phyloP scores from a whole-genome alignment of 1,140 invertebrate species.

The Neuroterus valhalla region DNA sequence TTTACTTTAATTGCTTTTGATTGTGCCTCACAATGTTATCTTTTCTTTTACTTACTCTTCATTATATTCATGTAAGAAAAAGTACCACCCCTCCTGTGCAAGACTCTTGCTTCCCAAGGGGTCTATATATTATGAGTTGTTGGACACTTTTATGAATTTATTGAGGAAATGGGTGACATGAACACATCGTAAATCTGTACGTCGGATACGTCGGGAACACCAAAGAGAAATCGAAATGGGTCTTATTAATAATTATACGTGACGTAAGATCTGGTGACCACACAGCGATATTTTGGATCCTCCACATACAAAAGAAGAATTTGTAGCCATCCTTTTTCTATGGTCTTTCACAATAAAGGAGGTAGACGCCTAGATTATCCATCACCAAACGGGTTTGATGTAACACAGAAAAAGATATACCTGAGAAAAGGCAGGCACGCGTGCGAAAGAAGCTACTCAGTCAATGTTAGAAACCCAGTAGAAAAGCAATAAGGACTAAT shows the following conservation, averaged over 20 bases:
- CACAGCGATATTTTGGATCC: constrained; percentile 19
- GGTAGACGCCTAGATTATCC: constrained; percentile 25
- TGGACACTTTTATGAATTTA: background rate
- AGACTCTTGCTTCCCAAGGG: background rate
- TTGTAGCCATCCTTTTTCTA: background rate
- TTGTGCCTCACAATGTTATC: background rate
- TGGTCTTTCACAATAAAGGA: constrained; percentile 27
- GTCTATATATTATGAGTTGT: background rate
- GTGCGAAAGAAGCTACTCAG: constrained; percentile 28
- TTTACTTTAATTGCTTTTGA: background rate
- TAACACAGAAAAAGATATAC: background rate
- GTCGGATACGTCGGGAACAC: constrained; percentile 13
- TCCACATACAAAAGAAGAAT: constrained; percentile 2
- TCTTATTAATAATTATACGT: constrained; percentile 26
- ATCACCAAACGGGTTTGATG: constrained; percentile 25
- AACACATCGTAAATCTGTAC: constrained; percentile 16
- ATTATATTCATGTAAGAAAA: background rate
- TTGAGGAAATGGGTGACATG: constrained; percentile 1
- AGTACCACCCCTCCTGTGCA: background rate
- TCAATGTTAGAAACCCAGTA: constrained; percentile 21
- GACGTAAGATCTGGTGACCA: constrained; percentile 18
- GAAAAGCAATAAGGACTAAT: constrained; percentile 24
- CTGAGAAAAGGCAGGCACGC: constrained; percentile 6
- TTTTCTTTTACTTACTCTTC: background rate
- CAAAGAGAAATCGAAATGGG: constrained; percentile 17